A percentile compares a stretch with the other conserved stretches of the same genome.
These are phyloP conservation scores for Morbakka virulenta DNA, from an alignment of 30 jellyfish, hydroid and myxozoan species.

Conservation along the genomic window DNA sequence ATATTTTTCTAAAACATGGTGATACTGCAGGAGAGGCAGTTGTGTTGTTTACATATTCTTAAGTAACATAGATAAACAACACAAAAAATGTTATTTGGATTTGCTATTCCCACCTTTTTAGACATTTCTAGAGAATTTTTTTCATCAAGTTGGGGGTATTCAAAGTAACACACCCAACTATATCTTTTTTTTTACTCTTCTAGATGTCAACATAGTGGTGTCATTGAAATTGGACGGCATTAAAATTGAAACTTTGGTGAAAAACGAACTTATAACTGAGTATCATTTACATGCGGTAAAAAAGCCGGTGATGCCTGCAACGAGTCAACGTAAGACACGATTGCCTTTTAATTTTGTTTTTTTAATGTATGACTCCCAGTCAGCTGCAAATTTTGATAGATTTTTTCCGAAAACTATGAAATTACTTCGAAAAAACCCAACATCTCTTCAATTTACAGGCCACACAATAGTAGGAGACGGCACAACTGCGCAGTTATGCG, in stretches of 20 bases:
- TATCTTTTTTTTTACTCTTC: no score
- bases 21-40: no score
- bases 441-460: conserved; percentile 36
- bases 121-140: no score
- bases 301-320: background rate
- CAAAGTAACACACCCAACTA: no score
- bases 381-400: conserved; percentile 57
- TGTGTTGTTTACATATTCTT: no score
- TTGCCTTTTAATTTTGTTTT: conserved; percentile 34
- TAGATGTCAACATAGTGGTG: conserved; percentile 27
- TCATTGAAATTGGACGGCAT: conserved; percentile 35
- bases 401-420: conserved; percentile 12
- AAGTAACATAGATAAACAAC: no score
- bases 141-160: no score
- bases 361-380: conserved; percentile 64
- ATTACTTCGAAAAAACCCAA: background rate
- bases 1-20: no score
- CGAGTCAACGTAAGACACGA: background rate
- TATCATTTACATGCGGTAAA: conserved; percentile 33
- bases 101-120: no score
- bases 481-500: conserved; percentile 76
- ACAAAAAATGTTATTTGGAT: no score
- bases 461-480: conserved; percentile 85
- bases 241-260: conserved; percentile 8
- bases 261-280: conserved; percentile 7